Base-by-base conservation (phyloP, 2,113 vertebrate genomes). In the Camarhynchus parvulus region DNA sequence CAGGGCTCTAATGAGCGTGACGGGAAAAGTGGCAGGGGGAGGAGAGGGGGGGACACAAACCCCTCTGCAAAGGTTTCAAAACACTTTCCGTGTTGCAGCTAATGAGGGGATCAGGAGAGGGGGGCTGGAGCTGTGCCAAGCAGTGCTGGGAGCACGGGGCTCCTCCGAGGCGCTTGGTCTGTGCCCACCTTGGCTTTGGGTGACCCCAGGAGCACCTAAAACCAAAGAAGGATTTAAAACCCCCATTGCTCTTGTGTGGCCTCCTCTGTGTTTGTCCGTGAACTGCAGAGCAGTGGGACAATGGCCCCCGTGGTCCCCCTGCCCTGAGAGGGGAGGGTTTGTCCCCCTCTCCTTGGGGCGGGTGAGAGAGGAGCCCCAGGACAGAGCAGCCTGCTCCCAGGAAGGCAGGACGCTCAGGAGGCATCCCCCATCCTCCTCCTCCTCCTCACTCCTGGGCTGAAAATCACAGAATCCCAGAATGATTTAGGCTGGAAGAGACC, bases 1-100 rank as follows among this genome's bases (percentile, higher is more conserved):
- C 92, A 94, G 92, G 93, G 90, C 91, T 92, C 94, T 97, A 98
- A 98, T 96, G 96, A 98, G 96, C 77, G 16, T 96, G 95, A 96
- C 90, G 82, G 96, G 95, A 96, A 97, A 70, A 95, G 94, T 90
- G 95, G 95, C 59, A 4, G 39, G 13, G 79, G 74, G 39, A 13
- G 63, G 24, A 19, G n/a, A 7, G 22, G n/a, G 30, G n/a, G 24
- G 22, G 7, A 25, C 20, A 55, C 41, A 80, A 62, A 85, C 83
- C 91, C 85, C 78, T 67, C 78, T 16, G 68, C 77, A 9, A 52
- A 70, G 97, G 92, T 91, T 96, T 95, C 94, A 91, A 88, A 94
- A 69, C 95, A 50, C 81, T 93, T 92, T 49, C 79, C 2, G 19
- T 59, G 92, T 52, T 44, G 70, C 80, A 25, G 89, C 83, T 96